These are phyloP conservation scores for Polietes domitor DNA, from an alignment of 2,888 invertebrate genomes.

Conservation along the genomic window DNA sequence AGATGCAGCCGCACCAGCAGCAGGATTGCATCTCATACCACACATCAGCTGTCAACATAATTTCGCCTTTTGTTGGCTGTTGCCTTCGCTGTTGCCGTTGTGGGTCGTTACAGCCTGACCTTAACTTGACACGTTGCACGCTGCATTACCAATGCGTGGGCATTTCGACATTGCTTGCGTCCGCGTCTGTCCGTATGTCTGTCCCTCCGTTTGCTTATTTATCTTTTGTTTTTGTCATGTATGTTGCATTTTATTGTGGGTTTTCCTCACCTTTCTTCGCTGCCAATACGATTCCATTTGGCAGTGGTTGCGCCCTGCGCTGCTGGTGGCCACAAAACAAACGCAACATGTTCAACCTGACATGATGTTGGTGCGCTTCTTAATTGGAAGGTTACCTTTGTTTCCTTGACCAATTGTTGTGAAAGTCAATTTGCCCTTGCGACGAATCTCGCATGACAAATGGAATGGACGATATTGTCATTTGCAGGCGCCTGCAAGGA, in stretches of 20 bases:
- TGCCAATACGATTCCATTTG: background rate
- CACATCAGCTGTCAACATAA: background rate
- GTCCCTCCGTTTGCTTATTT: background rate
- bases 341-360: constrained; percentile 2
- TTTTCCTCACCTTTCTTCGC: background rate
- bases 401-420: background rate
- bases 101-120: background rate
- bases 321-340: constrained; percentile 2
- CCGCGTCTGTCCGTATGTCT: background rate
- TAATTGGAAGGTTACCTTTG: background rate
- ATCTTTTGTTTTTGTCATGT: constrained; percentile 21
- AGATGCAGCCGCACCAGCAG: background rate
- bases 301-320: background rate
- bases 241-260: constrained; percentile 8
- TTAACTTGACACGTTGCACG: constrained; percentile 15
- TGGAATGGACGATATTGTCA: constrained; percentile 1
- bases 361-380: background rate
- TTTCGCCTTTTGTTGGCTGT: background rate
- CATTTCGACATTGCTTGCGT: too few relatives aligned
- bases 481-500: constrained; percentile 7
- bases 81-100: background rate
- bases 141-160: constrained; percentile 4
- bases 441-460: background rate
- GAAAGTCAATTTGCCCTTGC: background rate
- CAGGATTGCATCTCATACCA: background rate